Evolutionary conservation across 2,888 invertebrate genomes (phyloP).

Genomic region (Pandemis corylana): DNA sequence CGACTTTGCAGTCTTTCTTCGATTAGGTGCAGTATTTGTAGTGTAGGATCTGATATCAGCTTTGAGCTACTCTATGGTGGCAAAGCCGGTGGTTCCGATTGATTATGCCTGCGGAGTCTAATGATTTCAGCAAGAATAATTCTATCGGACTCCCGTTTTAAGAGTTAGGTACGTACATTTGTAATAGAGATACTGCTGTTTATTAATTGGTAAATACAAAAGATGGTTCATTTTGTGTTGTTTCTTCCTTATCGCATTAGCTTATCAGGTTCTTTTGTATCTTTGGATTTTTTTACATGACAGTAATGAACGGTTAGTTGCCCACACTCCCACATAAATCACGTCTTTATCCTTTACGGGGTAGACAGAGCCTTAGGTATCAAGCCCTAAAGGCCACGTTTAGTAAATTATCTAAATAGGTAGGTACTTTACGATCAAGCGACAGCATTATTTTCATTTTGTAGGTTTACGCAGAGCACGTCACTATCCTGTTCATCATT

Average conservation of each 20-base stretch:
- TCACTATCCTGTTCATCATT: too few species aligned
- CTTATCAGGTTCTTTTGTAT: too few species aligned
- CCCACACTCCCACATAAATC: too few species aligned
- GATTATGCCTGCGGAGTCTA: constrained; percentile 59
- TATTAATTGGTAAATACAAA: neutral
- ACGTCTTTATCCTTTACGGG: too few species aligned
- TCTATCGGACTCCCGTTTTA: constrained; percentile 46
- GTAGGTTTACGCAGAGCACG: too few species aligned
- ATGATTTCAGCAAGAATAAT: constrained; percentile 66
- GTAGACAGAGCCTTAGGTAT: too few species aligned
- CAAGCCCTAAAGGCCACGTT: too few species aligned
- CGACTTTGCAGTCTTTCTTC: neutral
- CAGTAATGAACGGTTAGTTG: neutral
- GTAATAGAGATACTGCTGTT: constrained; percentile 4
- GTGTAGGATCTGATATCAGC: constrained; percentile 2
- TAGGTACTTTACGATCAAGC: too few species aligned
- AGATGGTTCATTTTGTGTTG: neutral
- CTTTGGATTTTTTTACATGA: neutral
- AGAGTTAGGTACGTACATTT: constrained; percentile 8
- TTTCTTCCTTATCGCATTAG: neutral
- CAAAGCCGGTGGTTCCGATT: constrained; percentile 60
- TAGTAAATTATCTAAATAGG: too few species aligned
- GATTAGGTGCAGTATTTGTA: constrained; percentile 1
- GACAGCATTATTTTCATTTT: too few species aligned
- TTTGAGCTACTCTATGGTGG: constrained; percentile 53